Conservation (phyloP, 2,113 vertebrate species). For the Apaloderma vittatum region DNA sequence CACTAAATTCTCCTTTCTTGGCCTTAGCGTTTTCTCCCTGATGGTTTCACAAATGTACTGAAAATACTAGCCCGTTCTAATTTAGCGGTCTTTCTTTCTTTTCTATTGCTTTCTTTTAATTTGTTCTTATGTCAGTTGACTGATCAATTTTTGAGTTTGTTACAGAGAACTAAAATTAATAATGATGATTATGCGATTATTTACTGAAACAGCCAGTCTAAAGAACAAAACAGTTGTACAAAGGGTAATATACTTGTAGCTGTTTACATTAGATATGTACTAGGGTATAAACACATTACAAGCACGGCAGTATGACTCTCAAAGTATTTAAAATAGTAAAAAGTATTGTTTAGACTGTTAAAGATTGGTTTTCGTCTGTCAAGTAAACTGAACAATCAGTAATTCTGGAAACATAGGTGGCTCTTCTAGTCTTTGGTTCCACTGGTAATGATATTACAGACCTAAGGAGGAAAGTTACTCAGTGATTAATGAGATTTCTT, state of each 20-base stretch:
- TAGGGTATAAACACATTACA: not conserved
- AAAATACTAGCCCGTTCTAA: not conserved
- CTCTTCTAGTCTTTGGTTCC: not conserved
- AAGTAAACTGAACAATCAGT: not conserved
- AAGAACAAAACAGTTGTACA: not conserved
- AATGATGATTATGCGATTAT: not conserved
- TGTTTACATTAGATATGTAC: not conserved
- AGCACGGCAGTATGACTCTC: not conserved
- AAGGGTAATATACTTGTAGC: not conserved
- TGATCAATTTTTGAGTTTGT: not conserved
- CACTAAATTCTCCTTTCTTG: not conserved
- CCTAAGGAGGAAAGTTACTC: conserved; percentile 25
- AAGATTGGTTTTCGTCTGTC: not conserved
- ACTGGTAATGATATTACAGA: conserved; percentile 17
- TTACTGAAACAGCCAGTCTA: not conserved
- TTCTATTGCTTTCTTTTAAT: not conserved
- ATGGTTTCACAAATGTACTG: not conserved
- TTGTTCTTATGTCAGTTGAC: not conserved
- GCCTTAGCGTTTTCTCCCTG: not conserved
- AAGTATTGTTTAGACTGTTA: not conserved
- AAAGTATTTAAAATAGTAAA: not conserved
- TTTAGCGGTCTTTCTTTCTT: not conserved
- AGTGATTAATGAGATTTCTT: conserved; percentile 33
- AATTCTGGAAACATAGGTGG: not conserved
- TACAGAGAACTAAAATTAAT: not conserved